Conservation (phyloP, 2,797 vertebrate species). For the Lateolabrax maculatus region DNA sequence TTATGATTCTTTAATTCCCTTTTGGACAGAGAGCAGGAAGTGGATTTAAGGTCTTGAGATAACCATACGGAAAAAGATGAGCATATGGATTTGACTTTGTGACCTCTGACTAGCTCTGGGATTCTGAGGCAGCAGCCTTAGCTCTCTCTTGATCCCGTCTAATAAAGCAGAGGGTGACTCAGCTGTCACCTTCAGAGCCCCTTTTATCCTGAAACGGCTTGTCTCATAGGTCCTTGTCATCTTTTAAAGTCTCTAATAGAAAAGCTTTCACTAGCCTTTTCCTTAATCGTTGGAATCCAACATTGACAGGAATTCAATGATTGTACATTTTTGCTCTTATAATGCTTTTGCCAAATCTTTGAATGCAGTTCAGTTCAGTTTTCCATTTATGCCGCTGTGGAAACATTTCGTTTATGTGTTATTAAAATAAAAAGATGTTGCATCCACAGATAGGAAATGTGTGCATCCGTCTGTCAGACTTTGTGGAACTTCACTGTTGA, state of each 20-base stretch:
- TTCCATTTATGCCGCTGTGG: no score
- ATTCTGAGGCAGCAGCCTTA: not conserved
- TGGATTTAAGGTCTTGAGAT: slow-evolving; percentile 10
- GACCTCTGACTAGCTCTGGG: slow-evolving; percentile 1
- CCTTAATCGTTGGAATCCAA: not conserved
- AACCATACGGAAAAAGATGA: not conserved
- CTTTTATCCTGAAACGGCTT: not conserved
- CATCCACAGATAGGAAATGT: no score
- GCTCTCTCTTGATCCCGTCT: not conserved
- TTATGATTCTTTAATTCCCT: not conserved
- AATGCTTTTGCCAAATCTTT: not conserved
- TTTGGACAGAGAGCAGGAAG: slow-evolving; percentile 11
- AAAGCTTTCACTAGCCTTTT: slow-evolving; percentile 6
- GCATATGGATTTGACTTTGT: slow-evolving; percentile 15
- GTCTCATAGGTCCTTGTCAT: not conserved
- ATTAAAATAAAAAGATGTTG: no score
- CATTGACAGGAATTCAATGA: not conserved
- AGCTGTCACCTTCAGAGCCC: not conserved
- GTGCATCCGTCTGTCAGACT: no score
- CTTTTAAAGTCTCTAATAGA: not conserved
- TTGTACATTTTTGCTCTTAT: not conserved
- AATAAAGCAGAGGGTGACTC: slow-evolving; percentile 1
- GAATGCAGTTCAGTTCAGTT: not conserved
- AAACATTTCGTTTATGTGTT: no score
- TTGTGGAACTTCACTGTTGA: no score